Evolutionary conservation across 1,140 invertebrate genomes (phyloP), one percentile per base, ranked within the genome.

Genomic region (Theocolax elegans): DNA sequence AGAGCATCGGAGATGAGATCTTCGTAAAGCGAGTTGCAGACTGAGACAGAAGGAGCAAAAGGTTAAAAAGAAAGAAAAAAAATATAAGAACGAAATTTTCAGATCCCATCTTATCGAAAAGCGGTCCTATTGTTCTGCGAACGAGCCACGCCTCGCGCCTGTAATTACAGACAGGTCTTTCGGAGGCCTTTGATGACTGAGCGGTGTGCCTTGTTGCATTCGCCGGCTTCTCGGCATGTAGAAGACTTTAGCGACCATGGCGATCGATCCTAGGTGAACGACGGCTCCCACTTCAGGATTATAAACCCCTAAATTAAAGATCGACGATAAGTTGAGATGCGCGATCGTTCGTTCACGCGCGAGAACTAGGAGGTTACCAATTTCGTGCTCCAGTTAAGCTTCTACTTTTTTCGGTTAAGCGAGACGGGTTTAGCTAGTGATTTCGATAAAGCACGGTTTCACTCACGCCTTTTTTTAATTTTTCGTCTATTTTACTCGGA

Each of bases 91-190:
- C 38, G n/a, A 62, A 48, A 48, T 23, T 21, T 35, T n/a, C 9
- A 62, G 82, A 83, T 84, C 75, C 73, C 76, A 83, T 81, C 79
- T 76, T 62, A 76, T 71, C 74, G 74, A 74, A 21, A 75, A 81
- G 81, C 80, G 82, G 82, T 77, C 67, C 83, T 81, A 84, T 84
- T 85, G 83, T 85, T 84, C 83, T 83, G 82, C 76, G 74, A 72
- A 35, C 71, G 73, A 58, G 77, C 83, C 83, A 85, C 83, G 83
- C 83, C 83, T 85, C 79, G 80, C 82, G 83, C 80, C 83, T 83
- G 83, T 85, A 85, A 85, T 85, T 85, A 85, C 80, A 83, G 83
- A 79, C 83, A 84, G 77, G 79, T 82, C 79, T 75, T 79, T 72
- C 74, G 73, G 78, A 73, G 74, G 79, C 78, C 83, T 85, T 84